phyloP scores from a whole-genome alignment of 2,797 vertebrate genomes.

The Hirundo rustica region DNA sequence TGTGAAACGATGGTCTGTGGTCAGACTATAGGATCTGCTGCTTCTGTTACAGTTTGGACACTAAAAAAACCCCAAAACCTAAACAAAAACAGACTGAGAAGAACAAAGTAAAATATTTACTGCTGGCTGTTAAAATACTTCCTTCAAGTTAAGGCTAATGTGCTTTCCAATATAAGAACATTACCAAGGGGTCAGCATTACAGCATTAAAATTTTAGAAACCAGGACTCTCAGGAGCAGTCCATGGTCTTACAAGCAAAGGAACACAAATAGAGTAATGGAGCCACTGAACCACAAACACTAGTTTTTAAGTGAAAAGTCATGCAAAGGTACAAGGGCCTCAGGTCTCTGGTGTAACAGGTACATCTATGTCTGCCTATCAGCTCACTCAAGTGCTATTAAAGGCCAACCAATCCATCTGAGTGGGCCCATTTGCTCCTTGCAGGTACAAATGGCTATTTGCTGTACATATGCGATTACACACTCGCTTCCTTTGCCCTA shows the following conservation, averaged over 20 bases:
- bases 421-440: conserved; percentile 73
- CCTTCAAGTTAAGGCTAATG: conserved; percentile 65
- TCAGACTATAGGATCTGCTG: conserved; percentile 26
- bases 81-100: conserved; percentile 35
- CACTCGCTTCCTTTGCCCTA: conserved; percentile 78
- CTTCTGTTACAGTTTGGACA: conserved; percentile 3
- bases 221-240: conserved; percentile 58
- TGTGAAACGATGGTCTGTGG: background rate
- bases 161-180: conserved; percentile 65
- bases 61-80: conserved; percentile 8
- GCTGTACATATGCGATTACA: conserved; percentile 87
- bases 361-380: conserved; percentile 80
- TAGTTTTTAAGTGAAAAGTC: conserved; percentile 88
- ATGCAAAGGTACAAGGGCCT: conserved; percentile 85
- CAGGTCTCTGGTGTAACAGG: conserved; percentile 83
- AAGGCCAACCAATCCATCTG: conserved; percentile 76
- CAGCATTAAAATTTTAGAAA: conserved; percentile 72
- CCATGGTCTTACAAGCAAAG: conserved; percentile 63
- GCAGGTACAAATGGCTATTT: conserved; percentile 94
- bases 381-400: conserved; percentile 90
- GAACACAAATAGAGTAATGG: conserved; percentile 76
- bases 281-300: conserved; percentile 81
- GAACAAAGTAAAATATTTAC: conserved; percentile 69
- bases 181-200: conserved; percentile 65
- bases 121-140: conserved; percentile 63